A percentile compares a stretch with the other conserved stretches of the same genome.
Conservation (phyloP, 2,113 vertebrate genomes). For the Pluvialis apricaria region DNA sequence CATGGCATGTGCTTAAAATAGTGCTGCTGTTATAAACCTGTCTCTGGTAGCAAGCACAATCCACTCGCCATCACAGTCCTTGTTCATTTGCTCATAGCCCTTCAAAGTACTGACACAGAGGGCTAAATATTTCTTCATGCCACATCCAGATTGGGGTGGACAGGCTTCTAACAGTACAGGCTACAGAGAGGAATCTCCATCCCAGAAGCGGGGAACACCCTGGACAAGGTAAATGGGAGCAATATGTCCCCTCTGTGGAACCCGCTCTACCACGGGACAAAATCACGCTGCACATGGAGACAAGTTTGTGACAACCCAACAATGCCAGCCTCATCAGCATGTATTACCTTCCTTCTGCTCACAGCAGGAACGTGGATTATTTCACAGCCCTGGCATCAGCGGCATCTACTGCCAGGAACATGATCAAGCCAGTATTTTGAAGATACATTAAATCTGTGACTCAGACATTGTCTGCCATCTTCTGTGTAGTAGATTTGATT, state of each 20-base stretch:
- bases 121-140: background rate
- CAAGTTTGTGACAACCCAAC: background rate
- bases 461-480: background rate
- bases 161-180: background rate
- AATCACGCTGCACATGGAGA: fast-evolving
- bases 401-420: background rate
- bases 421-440: background rate
- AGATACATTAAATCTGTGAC: background rate
- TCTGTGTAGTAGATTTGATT: background rate
- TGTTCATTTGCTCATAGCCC: background rate
- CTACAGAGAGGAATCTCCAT: background rate
- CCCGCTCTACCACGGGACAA: fast-evolving
- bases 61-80: background rate
- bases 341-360: background rate
- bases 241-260: background rate
- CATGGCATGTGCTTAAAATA: background rate
- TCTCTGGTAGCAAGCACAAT: background rate
- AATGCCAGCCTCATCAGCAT: background rate
- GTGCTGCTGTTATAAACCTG: background rate
- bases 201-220: background rate
- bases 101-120: background rate
- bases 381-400: background rate
- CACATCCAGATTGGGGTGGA: background rate
- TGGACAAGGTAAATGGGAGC: background rate
- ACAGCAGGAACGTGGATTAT: background rate